These are phyloP conservation scores for Scarus forsteni DNA, from an alignment of 2,797 vertebrate genomes.

Conservation along the genomic window DNA sequence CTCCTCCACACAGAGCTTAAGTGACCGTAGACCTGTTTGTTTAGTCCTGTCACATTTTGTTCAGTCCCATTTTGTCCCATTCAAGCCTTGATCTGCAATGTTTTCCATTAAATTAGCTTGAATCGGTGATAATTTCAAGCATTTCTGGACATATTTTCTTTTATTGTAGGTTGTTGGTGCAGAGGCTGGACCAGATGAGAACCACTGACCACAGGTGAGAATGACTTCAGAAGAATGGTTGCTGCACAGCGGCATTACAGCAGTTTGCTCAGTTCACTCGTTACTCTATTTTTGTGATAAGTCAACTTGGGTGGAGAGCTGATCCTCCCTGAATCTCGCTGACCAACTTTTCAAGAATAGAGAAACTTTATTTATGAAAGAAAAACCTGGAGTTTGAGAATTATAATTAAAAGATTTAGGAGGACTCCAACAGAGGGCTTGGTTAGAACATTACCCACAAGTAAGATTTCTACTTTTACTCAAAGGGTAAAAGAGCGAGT, in stretches of 20 bases:
- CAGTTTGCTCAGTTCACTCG: background rate
- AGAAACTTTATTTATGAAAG: background rate
- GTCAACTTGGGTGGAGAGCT: background rate
- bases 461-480: conserved; percentile 10
- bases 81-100: no score
- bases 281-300: conserved; percentile 12
- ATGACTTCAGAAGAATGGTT: background rate
- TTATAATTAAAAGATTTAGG: background rate
- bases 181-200: no score
- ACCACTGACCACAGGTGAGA: no score
- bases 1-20: no score
- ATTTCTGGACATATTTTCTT: no score
- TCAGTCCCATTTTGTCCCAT: no score
- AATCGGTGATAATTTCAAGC: no score
- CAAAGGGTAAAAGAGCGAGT: background rate
- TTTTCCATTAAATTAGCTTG: no score
- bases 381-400: background rate
- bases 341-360: background rate
- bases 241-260: conserved; percentile 1
- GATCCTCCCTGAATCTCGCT: background rate
- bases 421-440: background rate
- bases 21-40: no score
- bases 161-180: no score
- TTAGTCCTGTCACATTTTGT: no score
- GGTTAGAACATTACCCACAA: background rate